Percentiles rank a stretch among this genome's conserved stretches.
Evolutionary conservation across 1,140 invertebrate species (phyloP).

Genomic region (Solenopsis fugax): DNA sequence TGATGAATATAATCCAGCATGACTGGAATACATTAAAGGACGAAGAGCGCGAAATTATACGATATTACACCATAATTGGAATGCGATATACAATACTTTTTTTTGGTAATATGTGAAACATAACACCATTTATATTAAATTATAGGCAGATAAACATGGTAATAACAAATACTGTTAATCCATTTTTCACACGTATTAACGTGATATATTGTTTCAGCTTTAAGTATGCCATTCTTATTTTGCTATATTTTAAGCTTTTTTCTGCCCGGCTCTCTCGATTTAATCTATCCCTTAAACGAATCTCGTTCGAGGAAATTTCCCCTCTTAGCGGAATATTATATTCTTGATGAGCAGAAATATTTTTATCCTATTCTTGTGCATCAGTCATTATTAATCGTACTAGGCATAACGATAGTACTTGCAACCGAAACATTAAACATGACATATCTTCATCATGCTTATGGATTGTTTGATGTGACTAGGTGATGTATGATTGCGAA

Average conservation of each 20-base stretch:
- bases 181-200: not conserved
- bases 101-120: not conserved
- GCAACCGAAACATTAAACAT: not conserved
- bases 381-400: not conserved
- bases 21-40: conserved; percentile 32
- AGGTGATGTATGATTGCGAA: not conserved
- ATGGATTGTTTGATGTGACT: conserved; percentile 25
- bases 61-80: conserved; percentile 8
- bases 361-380: conserved; percentile 32
- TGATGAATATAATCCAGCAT: not conserved
- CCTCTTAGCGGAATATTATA: conserved; percentile 27
- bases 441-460: conserved; percentile 16
- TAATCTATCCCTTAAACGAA: conserved; percentile 35
- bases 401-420: conserved; percentile 4
- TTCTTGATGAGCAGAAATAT: conserved; percentile 28
- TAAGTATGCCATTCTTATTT: not conserved
- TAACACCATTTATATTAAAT: not conserved
- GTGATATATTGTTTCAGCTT: not conserved
- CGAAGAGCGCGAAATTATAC: conserved; percentile 16
- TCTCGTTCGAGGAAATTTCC: conserved; percentile 16
- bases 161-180: not conserved
- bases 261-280: not conserved
- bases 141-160: not conserved
- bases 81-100: conserved; percentile 31
- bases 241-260: not conserved